A percentile compares a stretch with the other conserved stretches of the same genome.
Evolutionary conservation across 2,113 vertebrate genomes (phyloP).

Genomic region (Alaudala cheleensis): DNA sequence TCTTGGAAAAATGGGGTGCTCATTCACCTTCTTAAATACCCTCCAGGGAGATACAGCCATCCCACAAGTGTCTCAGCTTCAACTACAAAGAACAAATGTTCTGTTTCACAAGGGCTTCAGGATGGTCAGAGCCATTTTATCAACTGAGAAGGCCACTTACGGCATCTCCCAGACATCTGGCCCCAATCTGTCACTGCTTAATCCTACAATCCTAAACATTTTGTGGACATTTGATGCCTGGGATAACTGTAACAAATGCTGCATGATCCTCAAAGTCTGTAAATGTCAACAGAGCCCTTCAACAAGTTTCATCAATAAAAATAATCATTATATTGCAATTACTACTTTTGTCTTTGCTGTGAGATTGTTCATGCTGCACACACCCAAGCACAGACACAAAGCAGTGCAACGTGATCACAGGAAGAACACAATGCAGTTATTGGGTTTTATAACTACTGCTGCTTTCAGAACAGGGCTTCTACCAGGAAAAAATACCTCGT

Average conservation of each 20-base stretch:
- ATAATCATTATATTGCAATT: slow-evolving; percentile 16
- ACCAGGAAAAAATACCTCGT: background rate
- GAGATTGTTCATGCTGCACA: background rate
- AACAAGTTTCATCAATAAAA: slow-evolving; percentile 45
- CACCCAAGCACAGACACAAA: background rate
- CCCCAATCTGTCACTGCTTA: slow-evolving; percentile 53
- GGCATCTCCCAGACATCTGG: slow-evolving; percentile 54
- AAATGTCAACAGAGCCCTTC: slow-evolving; percentile 47
- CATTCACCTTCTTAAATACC: background rate
- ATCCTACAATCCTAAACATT: slow-evolving; percentile 37
- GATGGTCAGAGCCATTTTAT: background rate
- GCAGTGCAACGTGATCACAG: background rate
- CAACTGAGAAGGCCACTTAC: slow-evolving; percentile 6
- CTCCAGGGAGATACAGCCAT: background rate
- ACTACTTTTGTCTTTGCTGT: background rate
- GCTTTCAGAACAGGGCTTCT: background rate
- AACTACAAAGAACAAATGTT: slow-evolving; percentile 4
- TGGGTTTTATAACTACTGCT: background rate
- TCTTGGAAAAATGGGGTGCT: background rate
- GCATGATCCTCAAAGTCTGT: slow-evolving; percentile 38
- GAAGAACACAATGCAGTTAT: background rate
- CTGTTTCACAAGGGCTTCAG: slow-evolving; percentile 12
- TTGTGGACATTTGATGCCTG: slow-evolving; percentile 35
- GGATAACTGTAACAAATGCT: slow-evolving; percentile 37
- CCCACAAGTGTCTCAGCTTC: background rate